Conservation (phyloP, 2,888 invertebrate genomes). For the Ectropis crepuscularia region DNA sequence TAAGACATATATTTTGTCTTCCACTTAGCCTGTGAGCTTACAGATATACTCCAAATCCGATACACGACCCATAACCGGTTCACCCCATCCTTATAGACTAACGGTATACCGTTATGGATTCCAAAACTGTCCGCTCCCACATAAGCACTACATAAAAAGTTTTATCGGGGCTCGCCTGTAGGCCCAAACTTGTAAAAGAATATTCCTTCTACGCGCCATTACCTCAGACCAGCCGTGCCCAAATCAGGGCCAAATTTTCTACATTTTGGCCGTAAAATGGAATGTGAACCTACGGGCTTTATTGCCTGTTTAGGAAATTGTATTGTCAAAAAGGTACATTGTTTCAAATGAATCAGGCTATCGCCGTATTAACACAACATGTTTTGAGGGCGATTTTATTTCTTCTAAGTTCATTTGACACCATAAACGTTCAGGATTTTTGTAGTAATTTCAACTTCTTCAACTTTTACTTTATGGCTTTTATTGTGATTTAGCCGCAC, state of each 20-base stretch:
- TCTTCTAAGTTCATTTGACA: no score
- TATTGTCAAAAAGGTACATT: no score
- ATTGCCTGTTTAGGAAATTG: no score
- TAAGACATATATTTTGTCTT: slow-evolving; percentile 2
- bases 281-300: no score
- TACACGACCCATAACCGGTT: slow-evolving; percentile 35
- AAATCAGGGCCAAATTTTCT: slow-evolving; percentile 2
- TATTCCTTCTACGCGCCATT: slow-evolving; percentile 75
- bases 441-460: no score
- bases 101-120: slow-evolving; percentile 59
- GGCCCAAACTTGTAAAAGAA: slow-evolving; percentile 70
- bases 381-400: no score
- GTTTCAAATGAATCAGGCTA: no score
- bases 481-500: no score
- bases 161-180: slow-evolving; percentile 73
- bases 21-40: slow-evolving; percentile 10
- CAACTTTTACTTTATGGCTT: no score
- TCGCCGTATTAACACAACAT: no score
- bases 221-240: slow-evolving; percentile 49
- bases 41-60: slow-evolving; percentile 20
- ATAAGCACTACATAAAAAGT: slow-evolving; percentile 80
- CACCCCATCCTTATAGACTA: slow-evolving; percentile 36
- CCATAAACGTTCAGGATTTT: no score
- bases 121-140: slow-evolving; percentile 66
- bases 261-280: neutral